Evolutionary conservation across 2,888 invertebrate species (phyloP).

Genomic region (Morpho deidamia): DNA sequence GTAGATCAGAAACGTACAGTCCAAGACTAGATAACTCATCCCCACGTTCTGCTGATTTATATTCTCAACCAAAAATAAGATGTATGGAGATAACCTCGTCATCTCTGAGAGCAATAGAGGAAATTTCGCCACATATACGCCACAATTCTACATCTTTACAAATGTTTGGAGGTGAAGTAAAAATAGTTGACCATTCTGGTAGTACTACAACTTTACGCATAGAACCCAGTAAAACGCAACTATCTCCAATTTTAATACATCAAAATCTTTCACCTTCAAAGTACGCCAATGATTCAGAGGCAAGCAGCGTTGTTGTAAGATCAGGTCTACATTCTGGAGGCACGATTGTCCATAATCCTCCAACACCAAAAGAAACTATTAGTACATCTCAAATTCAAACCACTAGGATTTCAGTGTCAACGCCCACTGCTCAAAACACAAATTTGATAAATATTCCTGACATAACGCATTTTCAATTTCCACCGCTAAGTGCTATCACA

Average conservation of each 20-base stretch:
- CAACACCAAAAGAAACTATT: conserved; percentile 67
- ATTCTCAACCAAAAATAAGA: conserved; percentile 70
- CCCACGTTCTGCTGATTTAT: conserved; percentile 59
- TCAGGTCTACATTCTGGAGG: conserved; percentile 91
- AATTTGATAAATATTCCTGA: conserved; percentile 74
- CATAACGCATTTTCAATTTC: conserved; percentile 79
- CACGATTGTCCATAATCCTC: conserved; percentile 83
- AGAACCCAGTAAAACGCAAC: conserved; percentile 79
- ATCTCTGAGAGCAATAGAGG: conserved; percentile 75
- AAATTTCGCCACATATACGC: conserved; percentile 77
- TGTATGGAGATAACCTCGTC: conserved; percentile 68
- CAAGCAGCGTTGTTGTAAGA: conserved; percentile 86
- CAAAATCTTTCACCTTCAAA: conserved; percentile 69
- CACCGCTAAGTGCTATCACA: conserved; percentile 83
- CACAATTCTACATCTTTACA: conserved; percentile 77
- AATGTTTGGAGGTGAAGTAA: conserved; percentile 88
- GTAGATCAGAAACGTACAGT: conserved; percentile 57
- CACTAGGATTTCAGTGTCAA: conserved; percentile 77
- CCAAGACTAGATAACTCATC: conserved; percentile 65
- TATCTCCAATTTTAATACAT: conserved; percentile 77
- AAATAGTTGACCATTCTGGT: conserved; percentile 83
- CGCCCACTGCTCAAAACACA: conserved; percentile 55
- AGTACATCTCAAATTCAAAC: conserved; percentile 66
- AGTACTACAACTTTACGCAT: conserved; percentile 84
- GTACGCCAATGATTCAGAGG: conserved; percentile 65